phyloP scores from a whole-genome alignment of 2,113 vertebrate species.

The Corydoras maculifer region DNA sequence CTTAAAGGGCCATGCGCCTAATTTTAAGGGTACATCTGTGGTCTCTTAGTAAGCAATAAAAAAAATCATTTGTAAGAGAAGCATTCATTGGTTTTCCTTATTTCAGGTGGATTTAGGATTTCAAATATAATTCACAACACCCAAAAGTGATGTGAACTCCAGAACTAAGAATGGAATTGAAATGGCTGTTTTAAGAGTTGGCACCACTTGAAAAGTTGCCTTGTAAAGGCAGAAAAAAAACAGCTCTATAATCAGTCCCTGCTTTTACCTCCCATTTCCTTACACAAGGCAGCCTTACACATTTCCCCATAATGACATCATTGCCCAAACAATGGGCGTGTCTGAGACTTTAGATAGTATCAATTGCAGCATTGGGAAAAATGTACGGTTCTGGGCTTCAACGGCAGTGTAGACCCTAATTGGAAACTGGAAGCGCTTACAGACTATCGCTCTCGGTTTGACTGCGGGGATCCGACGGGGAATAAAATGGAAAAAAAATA shows the following conservation, averaged over 20 bases:
- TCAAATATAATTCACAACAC: background rate
- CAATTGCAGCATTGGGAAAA: conserved; percentile 8
- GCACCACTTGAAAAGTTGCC: background rate
- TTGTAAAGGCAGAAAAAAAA: conserved; percentile 34
- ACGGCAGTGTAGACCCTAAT: conserved; percentile 15
- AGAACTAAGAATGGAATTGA: background rate
- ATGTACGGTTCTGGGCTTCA: conserved; percentile 28
- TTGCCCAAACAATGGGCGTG: conserved; percentile 55
- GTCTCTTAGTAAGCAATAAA: no score
- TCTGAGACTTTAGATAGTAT: conserved; percentile 53
- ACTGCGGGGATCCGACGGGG: background rate
- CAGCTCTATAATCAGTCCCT: conserved; percentile 43
- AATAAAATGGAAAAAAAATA: conserved; percentile 5
- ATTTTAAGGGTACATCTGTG: no score
- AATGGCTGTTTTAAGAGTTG: conserved; percentile 1
- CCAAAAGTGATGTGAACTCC: background rate
- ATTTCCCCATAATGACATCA: conserved; percentile 58
- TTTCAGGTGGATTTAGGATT: background rate
- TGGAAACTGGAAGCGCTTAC: background rate
- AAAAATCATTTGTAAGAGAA: no score
- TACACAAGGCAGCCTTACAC: conserved; percentile 36
- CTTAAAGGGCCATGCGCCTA: conserved; percentile 9
- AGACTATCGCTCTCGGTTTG: background rate
- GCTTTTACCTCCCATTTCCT: conserved; percentile 41
- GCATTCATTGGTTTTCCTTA: background rate